These are phyloP conservation scores for Amphimedon queenslandica DNA, from an alignment of 37 sponge, comb jelly and placozoan species.

Conservation along the genomic window DNA sequence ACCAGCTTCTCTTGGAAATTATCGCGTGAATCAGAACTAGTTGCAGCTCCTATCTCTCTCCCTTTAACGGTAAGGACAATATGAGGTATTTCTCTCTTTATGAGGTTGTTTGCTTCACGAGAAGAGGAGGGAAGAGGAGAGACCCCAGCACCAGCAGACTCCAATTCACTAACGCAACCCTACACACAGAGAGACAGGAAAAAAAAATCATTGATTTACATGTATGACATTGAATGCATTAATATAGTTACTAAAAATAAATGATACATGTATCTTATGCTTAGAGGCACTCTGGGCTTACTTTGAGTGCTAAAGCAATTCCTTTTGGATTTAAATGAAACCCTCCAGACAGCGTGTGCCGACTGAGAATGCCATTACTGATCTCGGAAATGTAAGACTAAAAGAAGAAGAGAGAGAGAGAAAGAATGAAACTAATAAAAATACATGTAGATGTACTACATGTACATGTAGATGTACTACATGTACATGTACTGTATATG, in stretches of 20 bases:
- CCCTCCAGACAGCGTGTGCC: constrained; percentile 51
- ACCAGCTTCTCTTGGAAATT: constrained; percentile 58
- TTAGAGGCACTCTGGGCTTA: constrained; percentile 14
- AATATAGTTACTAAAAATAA: neutral
- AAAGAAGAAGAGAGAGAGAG: neutral
- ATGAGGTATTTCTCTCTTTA: constrained; percentile 45
- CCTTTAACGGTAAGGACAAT: constrained; percentile 29
- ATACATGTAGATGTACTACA: neutral
- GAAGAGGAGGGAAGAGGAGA: constrained; percentile 28
- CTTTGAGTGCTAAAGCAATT: constrained; percentile 60
- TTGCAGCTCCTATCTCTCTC: constrained; percentile 28
- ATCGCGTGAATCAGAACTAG: constrained; percentile 12
- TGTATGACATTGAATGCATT: too few relatives aligned
- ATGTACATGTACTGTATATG: too few relatives aligned
- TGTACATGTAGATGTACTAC: neutral
- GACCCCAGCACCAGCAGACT: constrained; percentile 68
- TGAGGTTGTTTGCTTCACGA: constrained; percentile 37
- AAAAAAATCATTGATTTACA: too few relatives aligned
- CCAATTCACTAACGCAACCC: constrained; percentile 78
- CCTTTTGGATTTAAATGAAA: constrained; percentile 72
- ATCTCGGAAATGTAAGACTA: constrained; percentile 54
- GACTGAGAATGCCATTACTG: constrained; percentile 10
- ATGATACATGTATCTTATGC: neutral
- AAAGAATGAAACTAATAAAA: neutral
- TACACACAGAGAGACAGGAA: neutral